These are phyloP conservation scores for Rhogogaster chlorosoma DNA, from an alignment of 2,888 invertebrate species.

Conservation along the genomic window DNA sequence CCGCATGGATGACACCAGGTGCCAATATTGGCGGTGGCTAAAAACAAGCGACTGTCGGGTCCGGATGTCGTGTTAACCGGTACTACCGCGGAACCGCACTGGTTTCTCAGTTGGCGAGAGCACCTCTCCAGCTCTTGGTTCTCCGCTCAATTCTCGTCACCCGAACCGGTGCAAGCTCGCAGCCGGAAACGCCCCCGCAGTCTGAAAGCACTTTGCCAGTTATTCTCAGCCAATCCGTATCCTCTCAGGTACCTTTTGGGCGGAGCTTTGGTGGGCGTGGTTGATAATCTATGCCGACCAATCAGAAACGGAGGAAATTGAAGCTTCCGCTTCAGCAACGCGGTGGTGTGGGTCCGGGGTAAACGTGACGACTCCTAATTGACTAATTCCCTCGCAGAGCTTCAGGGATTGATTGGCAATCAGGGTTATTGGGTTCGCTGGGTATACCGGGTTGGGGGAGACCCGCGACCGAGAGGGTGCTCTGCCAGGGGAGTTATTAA, in stretches of 20 bases:
- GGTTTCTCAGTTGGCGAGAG: constrained; percentile 72
- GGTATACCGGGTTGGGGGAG: constrained; percentile 51
- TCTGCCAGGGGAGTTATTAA: constrained; percentile 60
- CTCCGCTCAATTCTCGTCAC: constrained; percentile 54
- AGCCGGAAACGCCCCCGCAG: constrained; percentile 71
- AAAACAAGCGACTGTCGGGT: constrained; percentile 27
- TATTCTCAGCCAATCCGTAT: constrained; percentile 68
- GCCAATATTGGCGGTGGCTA: not conserved
- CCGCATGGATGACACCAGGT: not conserved
- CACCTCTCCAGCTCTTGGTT: constrained; percentile 44
- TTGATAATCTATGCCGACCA: constrained; percentile 60
- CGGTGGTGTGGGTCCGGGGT: constrained; percentile 53
- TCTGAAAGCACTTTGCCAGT: constrained; percentile 68
- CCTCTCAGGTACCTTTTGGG: constrained; percentile 62
- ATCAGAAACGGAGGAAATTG: constrained; percentile 59
- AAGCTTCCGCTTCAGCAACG: constrained; percentile 54
- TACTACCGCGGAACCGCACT: constrained; percentile 77
- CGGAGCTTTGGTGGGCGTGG: constrained; percentile 67
- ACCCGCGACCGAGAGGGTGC: not conserved
- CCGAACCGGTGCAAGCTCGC: constrained; percentile 61
- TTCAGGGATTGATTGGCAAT: constrained; percentile 74
- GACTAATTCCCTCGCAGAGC: constrained; percentile 76
- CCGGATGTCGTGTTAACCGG: constrained; percentile 70
- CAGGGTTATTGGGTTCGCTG: constrained; percentile 63
- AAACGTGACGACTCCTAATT: constrained; percentile 78